Conservation (phyloP, 2,888 invertebrate species). For the Podotricha telesiphe region DNA sequence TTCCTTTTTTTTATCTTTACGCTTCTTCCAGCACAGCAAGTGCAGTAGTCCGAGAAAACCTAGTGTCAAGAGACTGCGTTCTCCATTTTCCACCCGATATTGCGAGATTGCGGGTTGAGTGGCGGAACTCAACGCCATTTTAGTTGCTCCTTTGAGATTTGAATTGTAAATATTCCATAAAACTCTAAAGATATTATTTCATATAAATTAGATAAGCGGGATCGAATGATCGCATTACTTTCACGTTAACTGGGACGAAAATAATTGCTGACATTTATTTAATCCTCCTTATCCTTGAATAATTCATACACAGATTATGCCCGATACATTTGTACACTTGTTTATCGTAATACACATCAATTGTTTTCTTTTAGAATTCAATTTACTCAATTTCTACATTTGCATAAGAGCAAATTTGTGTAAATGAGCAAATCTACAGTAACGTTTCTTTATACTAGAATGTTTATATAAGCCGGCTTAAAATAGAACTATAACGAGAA, state of each 20-base stretch:
- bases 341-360: not conserved
- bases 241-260: slow-evolving; percentile 6
- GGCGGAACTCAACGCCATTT: no score
- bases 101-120: no score
- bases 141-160: no score
- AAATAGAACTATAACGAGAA: not conserved
- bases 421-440: no score
- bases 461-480: not conserved
- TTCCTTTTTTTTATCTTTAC: no score
- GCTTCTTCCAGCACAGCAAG: no score
- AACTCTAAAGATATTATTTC: not conserved
- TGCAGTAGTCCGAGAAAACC: no score
- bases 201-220: slow-evolving; percentile 7
- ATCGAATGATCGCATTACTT: slow-evolving; percentile 16
- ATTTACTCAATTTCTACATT: no score
- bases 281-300: slow-evolving; percentile 18
- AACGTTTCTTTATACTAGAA: no score
- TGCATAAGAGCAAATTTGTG: no score
- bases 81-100: no score
- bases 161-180: not conserved
- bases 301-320: slow-evolving; percentile 15
- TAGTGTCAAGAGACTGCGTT: no score
- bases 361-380: not conserved
- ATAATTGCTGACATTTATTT: slow-evolving; percentile 15
- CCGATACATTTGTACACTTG: not conserved